Evolutionary conservation across 2,797 vertebrate genomes (phyloP).

Genomic region (Columba guinea): DNA sequence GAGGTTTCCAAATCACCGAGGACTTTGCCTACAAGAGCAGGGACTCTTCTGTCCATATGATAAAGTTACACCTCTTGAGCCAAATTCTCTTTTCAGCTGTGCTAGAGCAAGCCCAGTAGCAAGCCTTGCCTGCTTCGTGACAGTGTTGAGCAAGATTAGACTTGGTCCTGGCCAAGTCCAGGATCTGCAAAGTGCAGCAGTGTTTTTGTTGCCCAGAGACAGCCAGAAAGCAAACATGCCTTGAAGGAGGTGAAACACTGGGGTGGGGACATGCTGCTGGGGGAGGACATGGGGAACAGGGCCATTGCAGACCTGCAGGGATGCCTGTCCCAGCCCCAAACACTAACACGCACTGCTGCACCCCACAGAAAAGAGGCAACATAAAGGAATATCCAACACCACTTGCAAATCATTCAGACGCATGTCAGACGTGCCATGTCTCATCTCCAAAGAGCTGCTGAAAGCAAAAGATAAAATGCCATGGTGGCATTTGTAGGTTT

Average conservation of each 20-base stretch:
- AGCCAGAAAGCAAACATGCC: not conserved
- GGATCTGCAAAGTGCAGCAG: not conserved
- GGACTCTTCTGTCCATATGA: not conserved
- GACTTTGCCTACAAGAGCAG: not conserved
- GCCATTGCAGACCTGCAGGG: not conserved
- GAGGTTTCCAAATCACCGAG: not conserved
- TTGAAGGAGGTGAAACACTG: not conserved
- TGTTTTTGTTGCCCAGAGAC: not conserved
- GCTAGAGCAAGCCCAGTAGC: not conserved
- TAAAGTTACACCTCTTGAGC: not conserved
- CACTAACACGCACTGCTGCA: not conserved
- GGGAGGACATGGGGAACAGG: not conserved
- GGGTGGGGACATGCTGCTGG: not conserved
- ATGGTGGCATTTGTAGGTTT: not conserved
- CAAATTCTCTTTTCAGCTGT: not conserved
- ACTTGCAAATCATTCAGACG: fast-evolving
- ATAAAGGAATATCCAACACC: not conserved
- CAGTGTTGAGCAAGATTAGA: not conserved
- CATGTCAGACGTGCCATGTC: fast-evolving
- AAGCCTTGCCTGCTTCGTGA: not conserved
- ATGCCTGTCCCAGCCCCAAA: not conserved
- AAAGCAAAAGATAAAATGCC: not conserved
- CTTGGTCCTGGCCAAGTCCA: not conserved
- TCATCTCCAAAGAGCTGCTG: not conserved
- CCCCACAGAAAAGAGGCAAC: not conserved